Percentiles rank a stretch among this genome's conserved stretches.
Evolutionary conservation across 2,797 vertebrate species (phyloP).

Genomic region (Lithobates pipiens): DNA sequence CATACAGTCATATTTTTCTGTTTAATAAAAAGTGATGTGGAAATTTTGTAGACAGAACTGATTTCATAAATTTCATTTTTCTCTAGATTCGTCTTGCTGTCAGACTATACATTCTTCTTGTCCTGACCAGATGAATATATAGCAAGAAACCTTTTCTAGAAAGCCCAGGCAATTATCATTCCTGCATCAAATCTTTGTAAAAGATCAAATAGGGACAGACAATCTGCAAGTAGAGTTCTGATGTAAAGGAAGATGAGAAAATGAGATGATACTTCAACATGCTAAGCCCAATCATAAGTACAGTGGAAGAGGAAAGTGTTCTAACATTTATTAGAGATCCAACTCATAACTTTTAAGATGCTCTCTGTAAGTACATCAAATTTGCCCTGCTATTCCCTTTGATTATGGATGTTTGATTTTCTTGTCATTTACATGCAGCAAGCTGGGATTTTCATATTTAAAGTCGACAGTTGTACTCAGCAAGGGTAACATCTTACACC

Average conservation of each 20-base stretch:
- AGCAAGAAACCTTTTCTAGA: slow-evolving; percentile 20
- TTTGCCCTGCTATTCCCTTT: slow-evolving; percentile 55
- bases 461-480: not conserved
- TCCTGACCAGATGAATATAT: slow-evolving; percentile 30
- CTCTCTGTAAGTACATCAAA: slow-evolving; percentile 38
- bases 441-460: slow-evolving; percentile 21
- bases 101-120: slow-evolving; percentile 19
- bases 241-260: slow-evolving; percentile 40
- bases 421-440: not conserved
- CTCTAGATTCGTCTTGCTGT: not conserved
- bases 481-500: slow-evolving; percentile 1
- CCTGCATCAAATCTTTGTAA: slow-evolving; percentile 40
- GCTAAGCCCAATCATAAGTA: slow-evolving; percentile 39
- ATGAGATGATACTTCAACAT: slow-evolving; percentile 41
- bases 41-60: not conserved
- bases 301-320: slow-evolving; percentile 13
- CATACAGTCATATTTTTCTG: not conserved
- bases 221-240: slow-evolving; percentile 46
- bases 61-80: not conserved
- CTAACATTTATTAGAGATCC: slow-evolving; percentile 47
- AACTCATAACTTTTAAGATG: slow-evolving; percentile 25
- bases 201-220: slow-evolving; percentile 57
- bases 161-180: slow-evolving; percentile 54
- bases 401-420: slow-evolving; percentile 48
- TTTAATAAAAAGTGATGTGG: slow-evolving; percentile 12